Conservation (phyloP, 2,797 vertebrate genomes). For the Halcyon chelicuti region DNA sequence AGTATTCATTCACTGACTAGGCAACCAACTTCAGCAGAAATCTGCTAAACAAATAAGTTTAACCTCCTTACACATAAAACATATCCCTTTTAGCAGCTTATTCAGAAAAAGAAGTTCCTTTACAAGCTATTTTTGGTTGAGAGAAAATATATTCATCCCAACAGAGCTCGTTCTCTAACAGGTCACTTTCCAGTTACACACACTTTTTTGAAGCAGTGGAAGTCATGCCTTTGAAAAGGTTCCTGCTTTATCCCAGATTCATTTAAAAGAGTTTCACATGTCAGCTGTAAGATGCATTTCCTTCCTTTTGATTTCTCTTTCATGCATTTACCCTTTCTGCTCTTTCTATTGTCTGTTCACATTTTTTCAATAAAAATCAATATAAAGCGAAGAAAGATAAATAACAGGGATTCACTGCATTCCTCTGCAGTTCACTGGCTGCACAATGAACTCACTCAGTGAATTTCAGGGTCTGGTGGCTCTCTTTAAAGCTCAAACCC, state of each 20-base stretch:
- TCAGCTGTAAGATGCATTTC: neutral
- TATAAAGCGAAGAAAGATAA: slow-evolving; percentile 17
- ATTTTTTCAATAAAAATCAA: slow-evolving; percentile 34
- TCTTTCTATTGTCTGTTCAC: slow-evolving; percentile 6
- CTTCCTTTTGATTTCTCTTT: slow-evolving; percentile 46
- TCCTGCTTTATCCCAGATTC: slow-evolving; percentile 33
- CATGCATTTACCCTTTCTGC: slow-evolving; percentile 29
- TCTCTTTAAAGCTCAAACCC: neutral
- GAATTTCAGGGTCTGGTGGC: neutral
- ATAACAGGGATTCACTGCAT: neutral
- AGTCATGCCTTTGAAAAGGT: slow-evolving; percentile 43
- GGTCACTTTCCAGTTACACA: slow-evolving; percentile 49
- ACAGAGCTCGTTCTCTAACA: slow-evolving; percentile 32
- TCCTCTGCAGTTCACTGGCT: neutral
- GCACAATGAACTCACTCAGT: neutral
- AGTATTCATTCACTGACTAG: slow-evolving; percentile 36
- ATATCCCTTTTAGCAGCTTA: slow-evolving; percentile 26
- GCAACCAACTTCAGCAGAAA: slow-evolving; percentile 42
- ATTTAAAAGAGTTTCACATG: slow-evolving; percentile 33
- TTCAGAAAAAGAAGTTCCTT: slow-evolving; percentile 45
- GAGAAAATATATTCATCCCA: slow-evolving; percentile 54
- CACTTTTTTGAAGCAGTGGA: slow-evolving; percentile 45
- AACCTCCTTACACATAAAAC: slow-evolving; percentile 55
- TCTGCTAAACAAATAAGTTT: slow-evolving; percentile 44
- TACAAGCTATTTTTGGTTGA: slow-evolving; percentile 23